These are phyloP conservation scores for Coptotermes formosanus DNA, from an alignment of 1,140 invertebrate genomes.

Conservation along the genomic window DNA sequence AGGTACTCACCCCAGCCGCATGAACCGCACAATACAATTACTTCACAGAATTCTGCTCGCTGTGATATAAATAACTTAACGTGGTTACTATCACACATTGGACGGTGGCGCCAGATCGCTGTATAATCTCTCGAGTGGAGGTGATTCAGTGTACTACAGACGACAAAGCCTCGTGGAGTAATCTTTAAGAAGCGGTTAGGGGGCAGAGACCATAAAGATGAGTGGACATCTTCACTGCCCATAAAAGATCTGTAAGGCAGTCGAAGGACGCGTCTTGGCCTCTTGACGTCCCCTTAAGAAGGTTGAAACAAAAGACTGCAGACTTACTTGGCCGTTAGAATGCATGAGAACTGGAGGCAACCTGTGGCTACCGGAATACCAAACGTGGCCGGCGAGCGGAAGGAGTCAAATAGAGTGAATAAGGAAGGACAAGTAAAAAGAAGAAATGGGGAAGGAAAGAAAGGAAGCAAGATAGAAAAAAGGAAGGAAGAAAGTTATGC, in stretches of 20 bases:
- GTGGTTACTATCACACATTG: not conserved
- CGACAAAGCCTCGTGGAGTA: not conserved
- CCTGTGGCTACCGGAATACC: too few species aligned
- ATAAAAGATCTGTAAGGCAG: not conserved
- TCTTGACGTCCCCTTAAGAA: not conserved
- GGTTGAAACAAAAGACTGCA: not conserved
- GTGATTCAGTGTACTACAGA: not conserved
- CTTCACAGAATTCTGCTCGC: not conserved
- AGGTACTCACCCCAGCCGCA: not conserved
- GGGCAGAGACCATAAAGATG: not conserved
- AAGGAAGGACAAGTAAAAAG: too few species aligned
- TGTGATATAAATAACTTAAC: slow-evolving; percentile 17
- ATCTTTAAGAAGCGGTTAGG: slow-evolving; percentile 12
- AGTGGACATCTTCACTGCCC: slow-evolving; percentile 17
- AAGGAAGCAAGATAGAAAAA: too few species aligned
- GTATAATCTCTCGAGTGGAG: not conserved
- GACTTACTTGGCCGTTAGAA: not conserved
- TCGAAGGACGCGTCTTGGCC: not conserved
- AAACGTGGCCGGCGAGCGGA: too few species aligned
- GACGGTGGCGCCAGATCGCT: slow-evolving; percentile 9
- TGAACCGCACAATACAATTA: not conserved
- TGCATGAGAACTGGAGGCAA: too few species aligned
- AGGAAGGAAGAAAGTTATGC: too few species aligned
- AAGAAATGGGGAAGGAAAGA: too few species aligned
- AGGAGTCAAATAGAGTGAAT: too few species aligned